Evolutionary conservation across 1,140 invertebrate species (phyloP), one percentile per base, ranked within the genome.

Genomic region (Zaprionus nigranus): DNA sequence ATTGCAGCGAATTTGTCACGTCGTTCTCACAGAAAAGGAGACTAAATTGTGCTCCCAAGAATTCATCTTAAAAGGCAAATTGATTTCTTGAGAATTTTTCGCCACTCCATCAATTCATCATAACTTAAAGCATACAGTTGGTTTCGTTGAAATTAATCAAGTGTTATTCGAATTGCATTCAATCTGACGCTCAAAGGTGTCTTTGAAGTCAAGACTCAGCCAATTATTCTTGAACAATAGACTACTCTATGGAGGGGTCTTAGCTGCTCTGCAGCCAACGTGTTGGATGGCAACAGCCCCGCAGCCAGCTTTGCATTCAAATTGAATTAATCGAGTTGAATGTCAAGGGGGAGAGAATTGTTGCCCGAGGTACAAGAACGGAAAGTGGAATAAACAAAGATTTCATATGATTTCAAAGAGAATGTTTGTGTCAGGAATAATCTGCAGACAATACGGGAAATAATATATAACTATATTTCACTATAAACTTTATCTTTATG

Each of bases 1-100:
- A 86, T 82, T 86, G 62, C 30, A 26, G 30, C 9, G 70, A 76
- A 76, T 71, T 58, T 53, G 59, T 54, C 76, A 82, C 80, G 79
- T 70, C 80, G 79, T 70, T 63, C 40, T 4, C 38, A 36, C 20
- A 24, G 30, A 58, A 62, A 36, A 11, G 26, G 20, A 24, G 12
- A 30, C 24, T 20, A 70, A 70, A 73, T 75, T 70, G 53, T 34
- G 43, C 63, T 43, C 28, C 17, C 57, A 49, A 57, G n/a, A 46
- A n/a, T 9, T 11, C 17, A n/a, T 7, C n/a, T 17, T 17, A 9
- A 9, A 46, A 46, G 5, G 40, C n/a, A 71, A 67, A 74, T 70
- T 20, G 22, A 30, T 4, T 56, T 56, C 26, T 28, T 56, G 26
- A 7, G 24, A 56, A 26, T 56, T 17, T 56, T 9, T n/a, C 20